Conservation (phyloP, 35 echinoderm and acorn worm species). For the Lytechinus pictus region DNA sequence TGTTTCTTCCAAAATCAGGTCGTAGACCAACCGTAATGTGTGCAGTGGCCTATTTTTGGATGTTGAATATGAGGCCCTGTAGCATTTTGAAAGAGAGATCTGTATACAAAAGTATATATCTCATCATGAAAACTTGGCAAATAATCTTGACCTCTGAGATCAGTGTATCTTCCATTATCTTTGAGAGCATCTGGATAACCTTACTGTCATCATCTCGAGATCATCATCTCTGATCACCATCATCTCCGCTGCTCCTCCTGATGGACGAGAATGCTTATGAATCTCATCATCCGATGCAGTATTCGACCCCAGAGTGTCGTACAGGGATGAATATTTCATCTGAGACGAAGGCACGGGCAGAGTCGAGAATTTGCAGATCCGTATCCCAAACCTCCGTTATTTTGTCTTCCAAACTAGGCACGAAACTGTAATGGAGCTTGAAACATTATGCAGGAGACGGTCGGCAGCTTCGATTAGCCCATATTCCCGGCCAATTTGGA, state of each 20-base stretch:
- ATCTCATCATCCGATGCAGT: constrained; percentile 32
- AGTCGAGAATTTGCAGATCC: constrained; percentile 13
- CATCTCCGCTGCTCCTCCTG: neutral
- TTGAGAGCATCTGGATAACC: neutral
- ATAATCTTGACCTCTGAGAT: neutral
- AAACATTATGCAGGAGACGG: neutral
- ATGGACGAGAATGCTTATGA: neutral
- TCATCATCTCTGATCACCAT: constrained; percentile 7
- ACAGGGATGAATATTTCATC: constrained; percentile 32
- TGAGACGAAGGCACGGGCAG: constrained; percentile 9
- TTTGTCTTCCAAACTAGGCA: neutral
- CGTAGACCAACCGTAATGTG: too few relatives aligned
- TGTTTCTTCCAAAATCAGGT: too few relatives aligned
- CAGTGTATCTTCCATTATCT: neutral
- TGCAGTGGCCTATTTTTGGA: neutral
- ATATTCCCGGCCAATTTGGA: neutral
- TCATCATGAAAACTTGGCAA: neutral
- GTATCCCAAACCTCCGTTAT: neutral
- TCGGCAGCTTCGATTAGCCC: neutral
- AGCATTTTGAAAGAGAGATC: neutral
- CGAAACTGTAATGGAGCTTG: neutral
- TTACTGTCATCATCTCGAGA: neutral
- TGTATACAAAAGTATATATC: neutral
- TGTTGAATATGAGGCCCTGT: neutral
- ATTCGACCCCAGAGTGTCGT: neutral